Evolutionary conservation across 2,888 invertebrate species (phyloP), one percentile per base, ranked within the genome.

Genomic region (Eremobia ochroleuca): DNA sequence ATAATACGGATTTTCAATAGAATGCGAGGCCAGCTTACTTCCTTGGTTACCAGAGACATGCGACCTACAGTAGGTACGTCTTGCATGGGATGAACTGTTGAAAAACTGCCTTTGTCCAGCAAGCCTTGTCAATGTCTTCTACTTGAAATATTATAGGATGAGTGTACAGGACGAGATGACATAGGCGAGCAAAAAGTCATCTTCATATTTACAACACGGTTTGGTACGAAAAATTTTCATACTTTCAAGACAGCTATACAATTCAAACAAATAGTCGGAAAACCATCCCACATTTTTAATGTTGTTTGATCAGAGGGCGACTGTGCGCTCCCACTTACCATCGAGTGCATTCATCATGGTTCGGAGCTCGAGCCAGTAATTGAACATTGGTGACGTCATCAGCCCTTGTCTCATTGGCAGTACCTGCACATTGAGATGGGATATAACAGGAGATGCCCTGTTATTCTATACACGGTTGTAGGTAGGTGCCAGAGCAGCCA

Each of bases 331-430:
- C 55, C 15, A 68, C 61, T 59, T 61, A 15, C 65, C 59, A 73
- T 71, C 58, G 37, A 65, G 67, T 52, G 25, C 86, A 77, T 78
- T 65, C 28, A 85, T 77, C 69, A 58, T 28, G 52, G 49, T 59
- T 43, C 68, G 1, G 28, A 65, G 62, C 25, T 34, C 85, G 37
- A 40, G 71, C 40, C 49, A 66, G 46, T 82, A 82, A 83, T 85
- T 85, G 73, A 73, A 82, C 85, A 67, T 55, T 43, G 40, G 28
- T 85, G 77, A 83, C 85, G 82, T 85, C 77, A 73, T 66, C 65
- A 68, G 68, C 52, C 61, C 70, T 52, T 55, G 71, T 59, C 61
- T 69, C 77, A 82, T 85, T 74, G 65, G 58, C 46, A 37, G 81
- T 62, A 31, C 15, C 15, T 46, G 25, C 15, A 37, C n/a, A n/a